Base-by-base conservation (phyloP, 2,888 invertebrate genomes). In the Amiota minor region DNA sequence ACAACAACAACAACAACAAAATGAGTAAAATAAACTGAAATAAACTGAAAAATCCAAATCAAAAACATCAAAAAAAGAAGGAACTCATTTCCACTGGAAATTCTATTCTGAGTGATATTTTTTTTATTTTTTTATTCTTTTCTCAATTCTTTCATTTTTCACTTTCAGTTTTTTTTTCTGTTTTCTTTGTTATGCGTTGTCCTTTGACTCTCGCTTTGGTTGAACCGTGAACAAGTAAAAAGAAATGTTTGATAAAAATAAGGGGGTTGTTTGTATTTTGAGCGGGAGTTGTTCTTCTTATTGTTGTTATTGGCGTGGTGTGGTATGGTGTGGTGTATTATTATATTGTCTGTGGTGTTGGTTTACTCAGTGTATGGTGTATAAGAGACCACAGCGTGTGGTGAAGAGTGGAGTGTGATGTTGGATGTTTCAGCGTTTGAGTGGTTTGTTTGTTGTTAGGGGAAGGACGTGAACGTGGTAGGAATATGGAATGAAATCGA, bases 41-140 rank as follows among this genome's bases (percentile, higher is more conserved):
- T 6, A 35, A 6, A 3, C 35, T n/a, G n/a, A n/a, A n/a, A 35
- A 35, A 35, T 35, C 35, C 35, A 35, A 35, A 35, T 4, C 35
- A 23, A 23, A 23, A 23, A 35, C 35, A 61, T 2, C n/a, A 59
- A 69, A n/a, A 11, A 50, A 59, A 23, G 9, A 62, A n/a, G 45
- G 45, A 65, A 16, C 56, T 67, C 16, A 55, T 53, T 76, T 80
- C 78, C 77, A 76, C 45, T 76, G 78, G 76, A 74, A 76, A 35
- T 65, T 61, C n/a, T 55, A 70, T 56, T 59, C 20, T 68, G 46
- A 12, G 16, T 18, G 71, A 20, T 47, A 20, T 47, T 20, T 67
- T 50, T 67, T 49, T 50, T 14, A 2, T 45, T 23, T 35, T 62
- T n/a, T n/a, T n/a, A n/a, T n/a, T 23, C 9, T 23, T 62, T 12